Evolutionary conservation across 2,113 vertebrate species (phyloP).

Genomic region (Sisor rabdophorus): DNA sequence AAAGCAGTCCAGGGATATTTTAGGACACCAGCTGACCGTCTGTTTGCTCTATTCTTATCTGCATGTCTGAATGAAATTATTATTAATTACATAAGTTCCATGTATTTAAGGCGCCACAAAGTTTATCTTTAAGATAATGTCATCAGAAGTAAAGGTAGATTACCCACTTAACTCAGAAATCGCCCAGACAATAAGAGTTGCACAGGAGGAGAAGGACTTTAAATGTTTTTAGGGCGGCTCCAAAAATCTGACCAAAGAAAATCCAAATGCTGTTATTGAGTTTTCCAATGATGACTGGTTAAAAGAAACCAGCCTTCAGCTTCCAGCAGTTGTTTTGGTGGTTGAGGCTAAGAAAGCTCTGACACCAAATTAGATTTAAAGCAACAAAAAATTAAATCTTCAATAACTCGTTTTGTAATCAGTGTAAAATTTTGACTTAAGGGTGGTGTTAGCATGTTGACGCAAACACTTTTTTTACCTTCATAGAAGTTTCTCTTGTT

Average conservation of each 20-base stretch:
- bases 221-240: slow-evolving; percentile 44
- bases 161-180: slow-evolving; percentile 53
- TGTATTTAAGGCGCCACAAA: neutral
- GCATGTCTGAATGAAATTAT: neutral
- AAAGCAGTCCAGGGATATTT: slow-evolving; percentile 19
- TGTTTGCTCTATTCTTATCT: slow-evolving; percentile 29
- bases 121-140: slow-evolving; percentile 35
- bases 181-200: slow-evolving; percentile 55
- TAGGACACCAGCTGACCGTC: slow-evolving; percentile 21
- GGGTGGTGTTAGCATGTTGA: too few relatives aligned
- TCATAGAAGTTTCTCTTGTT: too few relatives aligned
- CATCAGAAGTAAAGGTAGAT: slow-evolving; percentile 46
- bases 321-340: slow-evolving; percentile 60
- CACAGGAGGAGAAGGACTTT: slow-evolving; percentile 51
- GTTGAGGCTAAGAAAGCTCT: slow-evolving; percentile 52
- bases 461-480: too few relatives aligned
- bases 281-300: slow-evolving; percentile 72
- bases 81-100: neutral
- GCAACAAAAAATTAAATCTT: neutral
- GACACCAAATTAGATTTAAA: neutral
- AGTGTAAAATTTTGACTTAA: too few relatives aligned
- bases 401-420: neutral
- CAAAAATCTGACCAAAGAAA: slow-evolving; percentile 39
- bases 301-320: slow-evolving; percentile 59
- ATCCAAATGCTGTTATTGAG: slow-evolving; percentile 62